These are phyloP conservation scores for Athene noctua DNA, from an alignment of 2,113 vertebrate species.

Conservation along the genomic window DNA sequence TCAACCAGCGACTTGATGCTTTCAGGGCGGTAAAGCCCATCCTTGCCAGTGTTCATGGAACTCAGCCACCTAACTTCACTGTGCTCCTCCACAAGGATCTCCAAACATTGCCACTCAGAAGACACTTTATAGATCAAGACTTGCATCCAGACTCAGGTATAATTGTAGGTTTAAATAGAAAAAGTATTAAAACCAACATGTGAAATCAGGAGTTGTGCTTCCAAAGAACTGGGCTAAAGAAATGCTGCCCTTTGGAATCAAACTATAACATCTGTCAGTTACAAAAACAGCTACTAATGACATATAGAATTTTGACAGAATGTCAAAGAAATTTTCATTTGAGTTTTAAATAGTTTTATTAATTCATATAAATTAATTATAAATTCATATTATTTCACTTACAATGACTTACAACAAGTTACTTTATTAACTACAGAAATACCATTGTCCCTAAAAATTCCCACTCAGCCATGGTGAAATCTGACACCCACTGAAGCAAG, in stretches of 20 bases:
- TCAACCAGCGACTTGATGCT: background rate
- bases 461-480: background rate
- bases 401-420: background rate
- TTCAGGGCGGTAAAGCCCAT: background rate
- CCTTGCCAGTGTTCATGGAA: background rate
- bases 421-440: background rate
- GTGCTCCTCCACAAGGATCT: fast-evolving
- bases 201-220: background rate
- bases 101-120: background rate
- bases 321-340: background rate
- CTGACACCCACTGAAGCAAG: background rate
- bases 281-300: background rate
- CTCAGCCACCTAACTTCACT: background rate
- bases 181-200: background rate
- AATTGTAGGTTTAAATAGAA: background rate
- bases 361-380: no score
- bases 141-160: background rate
- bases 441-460: background rate
- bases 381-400: background rate
- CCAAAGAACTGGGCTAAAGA: background rate
- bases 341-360: background rate
- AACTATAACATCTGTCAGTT: background rate
- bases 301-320: background rate
- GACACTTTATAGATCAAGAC: background rate
- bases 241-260: background rate